Evolutionary conservation across 2,888 invertebrate genomes (phyloP).

Genomic region (Eretmocerus hayati): DNA sequence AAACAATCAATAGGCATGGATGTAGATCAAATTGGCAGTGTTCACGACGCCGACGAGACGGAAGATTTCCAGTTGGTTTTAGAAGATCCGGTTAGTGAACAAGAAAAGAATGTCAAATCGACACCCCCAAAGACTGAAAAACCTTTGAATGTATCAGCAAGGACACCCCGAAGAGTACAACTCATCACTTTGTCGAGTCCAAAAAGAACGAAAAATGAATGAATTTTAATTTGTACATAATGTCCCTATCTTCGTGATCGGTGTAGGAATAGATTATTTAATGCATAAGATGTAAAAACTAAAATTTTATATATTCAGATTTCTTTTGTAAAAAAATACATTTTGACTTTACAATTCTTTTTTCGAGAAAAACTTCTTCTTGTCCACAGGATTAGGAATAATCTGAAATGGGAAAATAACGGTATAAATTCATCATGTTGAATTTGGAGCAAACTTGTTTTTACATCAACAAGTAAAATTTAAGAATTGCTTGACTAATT

Average conservation of each 20-base stretch:
- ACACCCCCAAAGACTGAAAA: slow-evolving; percentile 30
- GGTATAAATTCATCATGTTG: no score
- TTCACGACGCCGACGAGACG: slow-evolving; percentile 44
- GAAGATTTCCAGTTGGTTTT: slow-evolving; percentile 57
- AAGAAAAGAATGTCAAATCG: slow-evolving; percentile 27
- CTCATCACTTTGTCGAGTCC: slow-evolving; percentile 75
- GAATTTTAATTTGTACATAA: slow-evolving; percentile 1
- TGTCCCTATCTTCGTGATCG: slow-evolving; percentile 3
- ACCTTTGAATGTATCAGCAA: slow-evolving; percentile 39
- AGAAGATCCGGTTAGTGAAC: slow-evolving; percentile 43
- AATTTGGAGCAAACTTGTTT: no score
- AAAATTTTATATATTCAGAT: no score
- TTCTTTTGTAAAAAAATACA: slow-evolving; percentile 27
- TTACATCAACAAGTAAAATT: not conserved
- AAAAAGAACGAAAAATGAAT: slow-evolving; percentile 50
- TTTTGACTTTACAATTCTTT: slow-evolving; percentile 31
- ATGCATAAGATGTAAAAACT: no score
- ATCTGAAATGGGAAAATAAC: slow-evolving; percentile 55
- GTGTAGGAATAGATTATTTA: slow-evolving; percentile 7
- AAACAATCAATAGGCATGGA: no score
- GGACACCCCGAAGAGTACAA: slow-evolving; percentile 62
- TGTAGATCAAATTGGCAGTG: slow-evolving; percentile 23
- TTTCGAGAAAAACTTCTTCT: slow-evolving; percentile 74
- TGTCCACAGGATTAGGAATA: slow-evolving; percentile 72
- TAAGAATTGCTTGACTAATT: not conserved